Conservation (phyloP, 2,888 invertebrate genomes). For the Bursaphelenchus okinawaensis region DNA sequence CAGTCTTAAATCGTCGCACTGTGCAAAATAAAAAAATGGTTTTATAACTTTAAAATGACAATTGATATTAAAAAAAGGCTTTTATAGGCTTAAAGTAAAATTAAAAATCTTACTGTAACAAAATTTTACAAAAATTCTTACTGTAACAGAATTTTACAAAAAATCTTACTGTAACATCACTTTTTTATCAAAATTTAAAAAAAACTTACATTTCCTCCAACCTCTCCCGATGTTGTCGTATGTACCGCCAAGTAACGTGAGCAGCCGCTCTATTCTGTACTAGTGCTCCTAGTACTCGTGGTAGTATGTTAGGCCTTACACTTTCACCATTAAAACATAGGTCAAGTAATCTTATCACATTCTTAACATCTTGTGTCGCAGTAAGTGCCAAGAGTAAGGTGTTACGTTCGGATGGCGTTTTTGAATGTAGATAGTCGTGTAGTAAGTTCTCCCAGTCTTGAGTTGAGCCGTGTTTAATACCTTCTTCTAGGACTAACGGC, state of each 20-base stretch:
- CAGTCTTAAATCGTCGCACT: no score
- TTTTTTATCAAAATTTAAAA: neutral
- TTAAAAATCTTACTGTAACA: no score
- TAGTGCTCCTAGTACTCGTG: constrained; percentile 25
- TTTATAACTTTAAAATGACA: no score
- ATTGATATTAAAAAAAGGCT: no score
- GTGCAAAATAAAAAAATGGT: no score
- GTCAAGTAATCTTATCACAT: constrained; percentile 24
- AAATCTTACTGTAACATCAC: neutral
- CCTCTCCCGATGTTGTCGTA: constrained; percentile 17
- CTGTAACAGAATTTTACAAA: neutral
- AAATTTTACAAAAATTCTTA: neutral
- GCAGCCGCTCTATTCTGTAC: constrained; percentile 33
- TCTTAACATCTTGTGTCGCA: constrained; percentile 29
- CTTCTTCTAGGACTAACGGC: constrained; percentile 38
- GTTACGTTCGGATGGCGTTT: constrained; percentile 32
- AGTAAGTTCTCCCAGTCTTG: constrained; percentile 36
- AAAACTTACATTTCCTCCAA: constrained; percentile 30
- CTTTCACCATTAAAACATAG: constrained; percentile 29
- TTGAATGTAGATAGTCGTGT: constrained; percentile 10
- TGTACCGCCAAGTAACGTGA: constrained; percentile 33
- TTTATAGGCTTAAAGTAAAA: no score
- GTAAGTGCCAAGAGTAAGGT: constrained; percentile 35
- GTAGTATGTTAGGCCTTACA: constrained; percentile 23
- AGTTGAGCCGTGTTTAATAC: constrained; percentile 34